Evolutionary conservation across 2,113 vertebrate genomes (phyloP), one percentile per base, ranked within the genome.

Genomic region (Stigmatopora nigra): DNA sequence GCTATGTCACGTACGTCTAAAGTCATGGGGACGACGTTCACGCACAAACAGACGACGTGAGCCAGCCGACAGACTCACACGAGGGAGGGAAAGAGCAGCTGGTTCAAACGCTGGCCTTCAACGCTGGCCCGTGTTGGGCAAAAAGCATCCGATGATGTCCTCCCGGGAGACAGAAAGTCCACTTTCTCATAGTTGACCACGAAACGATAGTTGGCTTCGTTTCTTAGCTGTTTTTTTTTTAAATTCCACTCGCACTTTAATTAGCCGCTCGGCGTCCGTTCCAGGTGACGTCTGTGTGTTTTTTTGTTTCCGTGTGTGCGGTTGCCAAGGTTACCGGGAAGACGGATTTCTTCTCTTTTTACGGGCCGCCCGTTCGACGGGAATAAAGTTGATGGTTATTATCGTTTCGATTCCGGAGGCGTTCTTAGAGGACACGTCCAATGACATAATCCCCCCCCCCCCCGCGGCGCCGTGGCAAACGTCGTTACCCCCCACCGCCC

Each of bases 351-450:
- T 22, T 53, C 51, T 53, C 12, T 53, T 53, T 53, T 53, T 22
- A 53, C 2, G 11, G 5, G 3, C 13, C 22, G 53, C 15, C 51
- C 22, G 4, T 31, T 2, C 9, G 12, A 44, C n/a, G 22, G 65
- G 56, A 56, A 36, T 47, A n/a, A 77, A 78, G 81, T 83, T 73
- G 25, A 64, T 64, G 15, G n/a, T n/a, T 6, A 16, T 45, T 20
- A 31, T 66, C 44, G 55, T 68, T 48, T 61, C 66, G 1, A 65
- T 71, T 65, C 65, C 66, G 73, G 66, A 68, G 55, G 60, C 62
- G 16, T 61, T n/a, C n/a, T n/a, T 83, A 79, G 82, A 86, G 81
- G 84, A 78, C 82, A 80, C 55, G 57, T 80, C 62, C 77, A 84
- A 84, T 84, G 81, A 80, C 84, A n/a, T n/a, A 78, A 69, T 7